phyloP scores from a whole-genome alignment of 2,888 invertebrate genomes.

The Xylocampa areola region DNA sequence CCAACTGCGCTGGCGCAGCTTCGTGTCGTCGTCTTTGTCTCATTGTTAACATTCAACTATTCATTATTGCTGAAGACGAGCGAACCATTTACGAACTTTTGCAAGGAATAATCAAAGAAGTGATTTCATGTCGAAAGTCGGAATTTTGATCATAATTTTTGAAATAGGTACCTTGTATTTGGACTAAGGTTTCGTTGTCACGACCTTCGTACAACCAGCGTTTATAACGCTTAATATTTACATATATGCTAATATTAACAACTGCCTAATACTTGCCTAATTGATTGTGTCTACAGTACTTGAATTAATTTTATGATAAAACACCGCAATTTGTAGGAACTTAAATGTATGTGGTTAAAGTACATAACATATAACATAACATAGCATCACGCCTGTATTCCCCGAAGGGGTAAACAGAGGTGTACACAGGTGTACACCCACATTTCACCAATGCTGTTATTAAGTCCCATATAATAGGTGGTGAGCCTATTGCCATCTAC shows the following conservation, averaged over 20 bases:
- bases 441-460: too few relatives aligned
- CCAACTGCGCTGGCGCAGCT: conserved; percentile 8
- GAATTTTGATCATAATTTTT: conserved; percentile 28
- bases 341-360: too few relatives aligned
- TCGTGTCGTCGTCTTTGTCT: conserved; percentile 47
- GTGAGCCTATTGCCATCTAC: too few relatives aligned
- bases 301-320: conserved; percentile 8
- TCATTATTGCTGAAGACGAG: conserved; percentile 45
- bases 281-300: conserved; percentile 20
- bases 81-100: conserved; percentile 26
- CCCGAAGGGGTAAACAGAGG: too few relatives aligned
- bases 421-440: too few relatives aligned
- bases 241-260: conserved; percentile 25
- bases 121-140: conserved; percentile 35
- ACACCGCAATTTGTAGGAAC: neutral
- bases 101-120: conserved; percentile 33
- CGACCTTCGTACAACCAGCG: conserved; percentile 24
- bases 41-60: conserved; percentile 52
- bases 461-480: too few relatives aligned
- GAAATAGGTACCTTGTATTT: conserved; percentile 6
- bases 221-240: conserved; percentile 25
- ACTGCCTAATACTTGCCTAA: conserved; percentile 24
- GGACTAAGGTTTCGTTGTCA: conserved; percentile 7
- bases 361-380: too few relatives aligned
- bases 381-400: too few relatives aligned